Base-by-base conservation (phyloP, 2,113 vertebrate genomes). In the Lethenteron camtschaticum region DNA sequence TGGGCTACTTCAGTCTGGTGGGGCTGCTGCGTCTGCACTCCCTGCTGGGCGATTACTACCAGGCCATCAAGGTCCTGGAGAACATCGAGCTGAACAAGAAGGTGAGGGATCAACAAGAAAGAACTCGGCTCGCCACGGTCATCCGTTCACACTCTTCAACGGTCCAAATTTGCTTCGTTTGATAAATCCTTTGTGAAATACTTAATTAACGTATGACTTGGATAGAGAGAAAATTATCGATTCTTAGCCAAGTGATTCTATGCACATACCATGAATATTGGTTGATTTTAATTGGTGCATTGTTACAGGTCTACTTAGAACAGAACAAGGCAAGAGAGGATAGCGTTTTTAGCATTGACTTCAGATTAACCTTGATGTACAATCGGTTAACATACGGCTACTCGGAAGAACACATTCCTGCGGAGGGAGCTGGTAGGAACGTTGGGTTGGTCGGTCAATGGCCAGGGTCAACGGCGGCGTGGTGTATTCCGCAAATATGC, bases 51-150 rank as follows among this genome's bases (percentile, higher is more conserved):
- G 94, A 99, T 79, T 99, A 99, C 75, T 99, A 96, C 78, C 94
- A 99, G 80, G 94, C 94, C 55, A 96, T 99, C 76, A 99, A 97
- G 77, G 94, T 99, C 71, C 80, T 99, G 71, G 94, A 99, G 81
- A 99, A 99, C 76, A 99, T 99, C 0, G 94, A 99, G 70, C 89
- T 99, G 73, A 99, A 99, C 79, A 99, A 99, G 80, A 99, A 99
- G 90, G 94, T 96, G 79, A 10, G 16, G 68, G 8, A 3, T 57
- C 16, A 9, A 13, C 10, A 56, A 10, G 3, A 70, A 12, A 20
- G 56, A 10, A n/a, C 9, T 16, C 6, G 10, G 12, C 20, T 20
- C 3, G 20, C 18, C 56, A 10, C 56, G 12, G 55, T 59, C 18
- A 41, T 16, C 60, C 16, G 16, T 12, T 56, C 14, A 14, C 18